Conservation (phyloP, 2,113 vertebrate genomes). For the Periophthalmodon schlosseri region DNA sequence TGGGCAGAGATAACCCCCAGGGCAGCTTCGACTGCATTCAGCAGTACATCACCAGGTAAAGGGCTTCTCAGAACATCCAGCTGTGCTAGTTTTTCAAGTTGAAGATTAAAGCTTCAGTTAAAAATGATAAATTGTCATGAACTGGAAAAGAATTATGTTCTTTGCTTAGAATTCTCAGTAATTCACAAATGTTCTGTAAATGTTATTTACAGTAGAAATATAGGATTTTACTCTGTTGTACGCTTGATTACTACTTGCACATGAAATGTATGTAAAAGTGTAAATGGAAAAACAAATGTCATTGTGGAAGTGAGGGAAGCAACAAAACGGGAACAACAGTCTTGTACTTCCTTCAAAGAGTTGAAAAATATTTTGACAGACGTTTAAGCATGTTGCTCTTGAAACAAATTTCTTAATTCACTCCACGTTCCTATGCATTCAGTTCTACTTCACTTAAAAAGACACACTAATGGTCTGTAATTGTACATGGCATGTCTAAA, state of each 20-base stretch:
- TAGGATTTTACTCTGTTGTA: background rate
- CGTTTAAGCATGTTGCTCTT: background rate
- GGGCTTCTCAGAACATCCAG: background rate
- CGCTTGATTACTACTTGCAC: background rate
- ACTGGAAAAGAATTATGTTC: background rate
- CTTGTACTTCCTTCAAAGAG: slow-evolving; percentile 2
- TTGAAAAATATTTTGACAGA: background rate
- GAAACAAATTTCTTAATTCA: background rate
- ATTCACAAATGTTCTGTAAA: background rate
- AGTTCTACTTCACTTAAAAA: background rate
- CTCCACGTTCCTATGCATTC: background rate
- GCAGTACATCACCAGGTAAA: slow-evolving; percentile 93
- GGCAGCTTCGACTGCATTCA: slow-evolving; percentile 97
- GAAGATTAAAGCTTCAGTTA: background rate
- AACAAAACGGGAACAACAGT: background rate
- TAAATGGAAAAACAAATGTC: background rate
- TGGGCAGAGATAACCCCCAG: slow-evolving; percentile 95
- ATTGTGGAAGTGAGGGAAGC: background rate
- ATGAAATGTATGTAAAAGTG: background rate
- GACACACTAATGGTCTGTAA: background rate
- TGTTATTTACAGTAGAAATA: background rate
- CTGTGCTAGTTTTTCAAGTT: background rate
- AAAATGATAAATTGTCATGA: background rate
- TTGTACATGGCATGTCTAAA: background rate
- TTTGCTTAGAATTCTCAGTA: background rate